Base-by-base conservation (phyloP, 2,888 invertebrate genomes). In the Pollenia labialis region DNA sequence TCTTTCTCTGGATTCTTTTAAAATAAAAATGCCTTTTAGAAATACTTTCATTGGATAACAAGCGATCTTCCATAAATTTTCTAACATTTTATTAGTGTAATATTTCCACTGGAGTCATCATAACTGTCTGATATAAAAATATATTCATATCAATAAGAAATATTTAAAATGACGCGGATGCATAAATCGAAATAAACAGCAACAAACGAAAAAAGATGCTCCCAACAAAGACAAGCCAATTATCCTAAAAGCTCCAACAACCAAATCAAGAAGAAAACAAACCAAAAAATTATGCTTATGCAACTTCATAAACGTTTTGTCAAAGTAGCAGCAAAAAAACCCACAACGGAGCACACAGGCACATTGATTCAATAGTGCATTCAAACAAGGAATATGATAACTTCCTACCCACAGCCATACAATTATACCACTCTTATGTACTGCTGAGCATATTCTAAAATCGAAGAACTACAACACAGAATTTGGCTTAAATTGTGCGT, bases 111-210 rank as follows among this genome's bases (percentile, higher is more conserved):
- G 72, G 32, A 42, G 32, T 60, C 74, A 81, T 84, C 83, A 87
- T 87, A 83, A 74, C 82, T 80, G 71, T 44, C 71, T 40, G 44
- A 75, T 68, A 64, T 74, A 52, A 83, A 83, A 54, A 56, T 66
- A 81, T 74, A 74, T 77, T 69, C 75, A 84, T 77, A 87, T 84
- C 74, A 84, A 84, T 87, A 84, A 84, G 84, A 87, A 87, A 87
- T 87, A 84, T 87, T 81, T 81, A 87, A 87, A 84, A 72, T 77
- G 81, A 87, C 76, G 90, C 92, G 92, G 92, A 92, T 92, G 92
- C 92, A 92, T 92, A 92, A 92, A 92, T 92, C 91, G 92, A 90
- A 92, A 90, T 91, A 91, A 91, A 60, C 68, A 75, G 7, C 89
- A 90, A 89, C 48, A 89, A 89, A 58, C 54, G 11, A 60, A 66